Percentiles rank a stretch among this genome's conserved stretches.
These are phyloP conservation scores for Trichacis sp. DNA, from an alignment of 2,888 invertebrate species.

Conservation along the genomic window DNA sequence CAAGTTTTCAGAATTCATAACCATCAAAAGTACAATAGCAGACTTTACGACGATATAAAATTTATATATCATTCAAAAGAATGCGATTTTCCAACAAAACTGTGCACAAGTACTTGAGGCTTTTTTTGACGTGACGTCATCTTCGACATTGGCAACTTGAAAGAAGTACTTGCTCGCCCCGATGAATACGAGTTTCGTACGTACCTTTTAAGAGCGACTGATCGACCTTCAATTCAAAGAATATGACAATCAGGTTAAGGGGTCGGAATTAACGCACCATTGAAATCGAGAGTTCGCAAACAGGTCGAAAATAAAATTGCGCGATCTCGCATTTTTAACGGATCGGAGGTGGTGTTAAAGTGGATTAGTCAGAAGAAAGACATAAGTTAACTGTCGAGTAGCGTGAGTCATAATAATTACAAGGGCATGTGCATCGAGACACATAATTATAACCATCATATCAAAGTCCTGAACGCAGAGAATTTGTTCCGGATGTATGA, in stretches of 20 bases:
- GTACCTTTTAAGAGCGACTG: slow-evolving; percentile 28
- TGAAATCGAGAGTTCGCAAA: slow-evolving; percentile 43
- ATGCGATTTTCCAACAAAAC: no score
- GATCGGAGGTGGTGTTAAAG: not conserved
- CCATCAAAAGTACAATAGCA: no score
- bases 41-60: no score
- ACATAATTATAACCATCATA: no score
- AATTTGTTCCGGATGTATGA: no score
- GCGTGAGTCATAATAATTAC: slow-evolving; percentile 9
- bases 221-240: slow-evolving; percentile 34
- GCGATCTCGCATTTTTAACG: slow-evolving; percentile 16
- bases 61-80: no score
- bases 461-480: no score
- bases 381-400: not conserved
- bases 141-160: not conserved
- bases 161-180: slow-evolving; percentile 21
- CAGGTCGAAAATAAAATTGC: slow-evolving; percentile 32
- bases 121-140: not conserved
- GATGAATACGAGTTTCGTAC: slow-evolving; percentile 28
- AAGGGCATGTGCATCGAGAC: no score
- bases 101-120: no score
- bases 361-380: slow-evolving; percentile 2
- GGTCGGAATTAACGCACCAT: slow-evolving; percentile 36
- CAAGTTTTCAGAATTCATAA: no score
- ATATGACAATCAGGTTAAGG: slow-evolving; percentile 38